Evolutionary conservation across 64 coral and sea anemone species (phyloP).

Genomic region (Acropora tenuis): DNA sequence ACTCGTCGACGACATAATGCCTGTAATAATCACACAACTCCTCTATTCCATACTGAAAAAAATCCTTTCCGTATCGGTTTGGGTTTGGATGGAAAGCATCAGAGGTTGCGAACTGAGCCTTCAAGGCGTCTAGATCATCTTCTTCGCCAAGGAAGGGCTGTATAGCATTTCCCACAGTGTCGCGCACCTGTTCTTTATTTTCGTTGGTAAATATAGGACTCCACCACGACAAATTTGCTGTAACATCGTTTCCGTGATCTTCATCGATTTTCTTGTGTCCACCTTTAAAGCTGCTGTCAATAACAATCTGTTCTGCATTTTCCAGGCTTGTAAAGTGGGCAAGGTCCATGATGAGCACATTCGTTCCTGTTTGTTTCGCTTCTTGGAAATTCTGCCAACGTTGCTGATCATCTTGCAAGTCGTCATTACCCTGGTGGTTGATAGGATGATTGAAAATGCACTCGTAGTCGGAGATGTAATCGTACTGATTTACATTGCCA

Average conservation of each 20-base stretch:
- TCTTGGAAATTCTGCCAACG: background rate
- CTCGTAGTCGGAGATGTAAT: conserved; percentile 1
- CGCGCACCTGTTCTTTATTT: background rate
- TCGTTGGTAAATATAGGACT: conserved; percentile 1
- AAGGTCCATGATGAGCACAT: background rate
- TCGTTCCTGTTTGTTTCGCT: background rate
- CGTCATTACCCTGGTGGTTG: rapidly evolving
- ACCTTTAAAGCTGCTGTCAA: background rate
- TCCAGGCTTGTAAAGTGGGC: background rate
- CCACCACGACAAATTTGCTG: conserved; percentile 5
- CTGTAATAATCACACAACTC: background rate
- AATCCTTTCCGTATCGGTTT: background rate
- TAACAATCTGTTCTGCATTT: background rate
- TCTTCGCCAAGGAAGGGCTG: background rate
- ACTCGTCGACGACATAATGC: background rate
- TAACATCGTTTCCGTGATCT: background rate
- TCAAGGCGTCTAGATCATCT: background rate
- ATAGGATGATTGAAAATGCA: conserved; percentile 13
- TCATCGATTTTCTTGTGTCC: conserved; percentile 11
- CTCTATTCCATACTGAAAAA: background rate
- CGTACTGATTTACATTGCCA: background rate
- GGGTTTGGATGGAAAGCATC: background rate
- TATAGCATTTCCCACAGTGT: background rate
- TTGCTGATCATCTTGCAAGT: background rate
- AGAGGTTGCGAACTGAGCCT: conserved; percentile 7